Percentiles rank a stretch among this genome's conserved stretches.
These are phyloP conservation scores for Meloidogyne hapla DNA, from an alignment of 1,140 invertebrate species.

Conservation along the genomic window DNA sequence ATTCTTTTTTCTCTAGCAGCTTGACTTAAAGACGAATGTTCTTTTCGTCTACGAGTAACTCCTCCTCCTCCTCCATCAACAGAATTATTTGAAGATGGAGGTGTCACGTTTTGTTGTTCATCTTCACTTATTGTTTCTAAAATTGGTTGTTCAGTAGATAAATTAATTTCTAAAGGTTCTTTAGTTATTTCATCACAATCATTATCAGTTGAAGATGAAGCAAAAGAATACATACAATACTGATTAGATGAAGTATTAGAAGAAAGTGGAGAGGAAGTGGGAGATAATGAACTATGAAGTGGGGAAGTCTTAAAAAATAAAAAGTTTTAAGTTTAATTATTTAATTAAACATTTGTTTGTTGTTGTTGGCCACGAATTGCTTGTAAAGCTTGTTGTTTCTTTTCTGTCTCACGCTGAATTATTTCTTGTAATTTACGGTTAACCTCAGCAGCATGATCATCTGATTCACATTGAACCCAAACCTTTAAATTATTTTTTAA, in stretches of 20 bases:
- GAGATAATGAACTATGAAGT: neutral
- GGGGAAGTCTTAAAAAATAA: neutral
- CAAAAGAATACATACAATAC: neutral
- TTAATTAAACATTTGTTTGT: neutral
- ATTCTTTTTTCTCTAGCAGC: slow-evolving; percentile 25
- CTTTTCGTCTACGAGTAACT: neutral
- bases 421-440: slow-evolving; percentile 34
- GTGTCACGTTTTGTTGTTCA: neutral
- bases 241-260: neutral
- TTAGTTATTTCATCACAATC: neutral
- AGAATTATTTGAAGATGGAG: neutral
- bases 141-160: neutral
- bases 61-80: neutral
- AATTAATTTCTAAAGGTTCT: neutral
- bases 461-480: slow-evolving; percentile 42
- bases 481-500: neutral
- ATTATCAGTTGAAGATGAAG: neutral
- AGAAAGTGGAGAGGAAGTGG: neutral
- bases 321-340: neutral
- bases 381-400: slow-evolving; percentile 31
- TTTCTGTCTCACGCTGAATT: slow-evolving; percentile 41
- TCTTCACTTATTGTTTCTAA: slow-evolving; percentile 27
- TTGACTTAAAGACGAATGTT: slow-evolving; percentile 32
- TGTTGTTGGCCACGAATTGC: slow-evolving; percentile 18
- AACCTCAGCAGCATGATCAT: slow-evolving; percentile 27